Evolutionary conservation across 35 echinoderm and acorn worm genomes (phyloP), one percentile per base, ranked within the genome.

Genomic region (Ptychodera flava): DNA sequence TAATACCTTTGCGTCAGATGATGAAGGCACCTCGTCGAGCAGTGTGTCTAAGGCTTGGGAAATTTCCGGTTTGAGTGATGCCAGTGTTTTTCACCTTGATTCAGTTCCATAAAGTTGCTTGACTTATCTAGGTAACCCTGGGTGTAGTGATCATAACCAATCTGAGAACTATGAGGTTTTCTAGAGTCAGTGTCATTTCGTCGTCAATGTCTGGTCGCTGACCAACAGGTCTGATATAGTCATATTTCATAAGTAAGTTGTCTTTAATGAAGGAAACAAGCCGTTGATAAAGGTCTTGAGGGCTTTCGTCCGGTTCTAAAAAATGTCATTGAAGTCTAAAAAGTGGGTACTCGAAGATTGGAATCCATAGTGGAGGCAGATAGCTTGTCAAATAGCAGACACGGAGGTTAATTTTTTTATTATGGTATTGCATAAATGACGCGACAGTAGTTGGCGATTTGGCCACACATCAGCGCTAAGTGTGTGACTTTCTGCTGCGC

Each of bases 51-150:
- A n/a, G n/a, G n/a, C n/a, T n/a, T n/a, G n/a, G n/a, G n/a, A n/a
- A n/a, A n/a, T 36, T 36, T 30, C 86, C 31, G 35, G 89, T 78
- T 64, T 91, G 89, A 16, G 89, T 86, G 28, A 91, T 91, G 79
- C 87, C 89, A 15, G 85, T 1, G 80, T 91, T 91, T 36, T 16
- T 37, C 85, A 32, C 83, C n/a, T n/a, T n/a, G n/a, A n/a, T n/a
- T n/a, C n/a, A n/a, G n/a, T n/a, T n/a, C n/a, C n/a, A n/a, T n/a
- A 91, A 36, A 77, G 85, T 37, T 91, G 85, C 31, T 88, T 91
- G 16, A 88, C 78, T 29, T 82, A 37, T 6, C 53, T n/a, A 16
- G 85, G 85, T 0, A 82, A 80, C 1, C 83, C 79, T 27, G 78
- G 79, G 34, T 91, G 16, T 35, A 88, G 37, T 15, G 77, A 64